Conservation (phyloP, 2,113 vertebrate species). For the Microcebus griseorufus region DNA sequence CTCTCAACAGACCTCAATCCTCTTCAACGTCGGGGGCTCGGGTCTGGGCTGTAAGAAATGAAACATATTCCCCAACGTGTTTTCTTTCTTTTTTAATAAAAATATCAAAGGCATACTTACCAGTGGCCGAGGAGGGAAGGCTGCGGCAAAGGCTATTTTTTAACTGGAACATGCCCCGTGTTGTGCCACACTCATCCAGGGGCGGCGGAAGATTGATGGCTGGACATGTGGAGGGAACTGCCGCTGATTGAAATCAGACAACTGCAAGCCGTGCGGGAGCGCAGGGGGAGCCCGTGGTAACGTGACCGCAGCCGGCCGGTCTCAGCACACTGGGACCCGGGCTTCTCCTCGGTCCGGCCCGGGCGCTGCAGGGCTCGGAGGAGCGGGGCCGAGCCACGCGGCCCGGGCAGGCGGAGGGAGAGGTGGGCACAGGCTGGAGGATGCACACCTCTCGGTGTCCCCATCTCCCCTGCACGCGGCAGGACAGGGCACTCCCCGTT, state of each 20-base stretch:
- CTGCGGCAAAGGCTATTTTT: constrained; percentile 83
- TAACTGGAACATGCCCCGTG: constrained; percentile 86
- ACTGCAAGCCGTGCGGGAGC: constrained; percentile 87
- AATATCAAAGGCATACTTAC: constrained; percentile 86
- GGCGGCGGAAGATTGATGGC: constrained; percentile 88
- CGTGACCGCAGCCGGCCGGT: constrained; percentile 84
- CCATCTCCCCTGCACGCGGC: constrained; percentile 63
- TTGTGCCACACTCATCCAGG: constrained; percentile 87
- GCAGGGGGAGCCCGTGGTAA: constrained; percentile 86
- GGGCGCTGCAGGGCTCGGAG: constrained; percentile 73
- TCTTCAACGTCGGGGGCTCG: constrained; percentile 42
- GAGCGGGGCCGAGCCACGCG: not conserved
- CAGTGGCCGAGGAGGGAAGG: constrained; percentile 80
- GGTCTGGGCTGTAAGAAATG: not conserved
- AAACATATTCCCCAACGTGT: constrained; percentile 79
- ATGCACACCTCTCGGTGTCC: constrained; percentile 46
- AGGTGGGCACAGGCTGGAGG: constrained; percentile 43
- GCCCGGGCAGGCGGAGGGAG: constrained; percentile 48
- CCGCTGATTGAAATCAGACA: constrained; percentile 92
- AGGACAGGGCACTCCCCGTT: constrained; percentile 55
- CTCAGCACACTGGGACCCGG: constrained; percentile 77
- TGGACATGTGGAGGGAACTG: constrained; percentile 88
- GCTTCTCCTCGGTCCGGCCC: constrained; percentile 76
- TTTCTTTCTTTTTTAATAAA: constrained; percentile 87
- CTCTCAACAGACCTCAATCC: constrained; percentile 41